Conservation (phyloP, 2,888 invertebrate genomes). For the Sarcophaga variegata region DNA sequence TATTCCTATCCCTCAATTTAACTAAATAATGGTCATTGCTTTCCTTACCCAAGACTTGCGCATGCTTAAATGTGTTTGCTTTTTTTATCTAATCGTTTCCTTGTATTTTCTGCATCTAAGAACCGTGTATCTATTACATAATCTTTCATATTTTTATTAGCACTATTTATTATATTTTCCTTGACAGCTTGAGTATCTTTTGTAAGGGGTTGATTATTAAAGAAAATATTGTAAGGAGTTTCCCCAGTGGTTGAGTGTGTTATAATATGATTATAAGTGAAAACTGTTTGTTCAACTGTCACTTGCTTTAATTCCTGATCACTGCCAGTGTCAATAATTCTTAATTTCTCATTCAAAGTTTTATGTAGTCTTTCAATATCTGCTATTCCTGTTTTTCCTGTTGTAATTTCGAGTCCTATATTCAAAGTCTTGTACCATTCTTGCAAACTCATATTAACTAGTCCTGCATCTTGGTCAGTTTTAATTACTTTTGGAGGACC, state of each 20-base stretch:
- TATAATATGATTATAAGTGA: not conserved
- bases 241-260: constrained; percentile 9
- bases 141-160: constrained; percentile 6
- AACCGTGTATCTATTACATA: not conserved
- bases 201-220: not conserved
- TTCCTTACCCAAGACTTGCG: constrained; percentile 14
- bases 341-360: not conserved
- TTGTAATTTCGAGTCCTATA: constrained; percentile 36
- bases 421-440: too few relatives aligned
- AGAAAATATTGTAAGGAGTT: not conserved
- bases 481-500: too few relatives aligned
- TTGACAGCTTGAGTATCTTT: constrained; percentile 1
- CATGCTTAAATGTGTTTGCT: constrained; percentile 9
- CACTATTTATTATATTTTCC: constrained; percentile 13
- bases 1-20: not conserved
- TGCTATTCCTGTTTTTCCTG: constrained; percentile 36
- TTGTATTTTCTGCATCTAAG: constrained; percentile 17
- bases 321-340: constrained; percentile 39
- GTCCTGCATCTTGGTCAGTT: constrained; percentile 18
- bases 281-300: too few relatives aligned
- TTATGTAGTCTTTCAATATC: constrained; percentile 56
- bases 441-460: constrained; percentile 30
- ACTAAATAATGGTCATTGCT: not conserved
- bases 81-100: constrained; percentile 10
- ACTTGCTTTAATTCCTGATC: too few relatives aligned